Evolutionary conservation across 1,140 invertebrate genomes (phyloP).

Genomic region (Bombus superbus): DNA sequence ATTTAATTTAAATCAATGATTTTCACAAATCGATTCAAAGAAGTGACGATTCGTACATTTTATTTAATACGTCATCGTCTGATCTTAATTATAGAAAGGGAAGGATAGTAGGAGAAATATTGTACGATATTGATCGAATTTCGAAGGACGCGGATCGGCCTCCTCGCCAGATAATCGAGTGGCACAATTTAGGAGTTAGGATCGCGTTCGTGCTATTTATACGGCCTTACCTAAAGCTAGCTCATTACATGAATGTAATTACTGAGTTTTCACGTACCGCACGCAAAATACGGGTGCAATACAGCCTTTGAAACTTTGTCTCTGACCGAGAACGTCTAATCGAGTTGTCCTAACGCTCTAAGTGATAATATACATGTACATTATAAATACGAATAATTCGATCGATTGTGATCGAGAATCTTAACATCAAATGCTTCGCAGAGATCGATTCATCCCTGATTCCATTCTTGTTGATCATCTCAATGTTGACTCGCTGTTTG

Average conservation of each 20-base stretch:
- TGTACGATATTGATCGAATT: slow-evolving; percentile 45
- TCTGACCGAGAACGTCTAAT: slow-evolving; percentile 53
- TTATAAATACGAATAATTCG: slow-evolving; percentile 54
- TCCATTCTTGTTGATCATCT: background rate
- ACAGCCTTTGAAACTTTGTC: slow-evolving; percentile 73
- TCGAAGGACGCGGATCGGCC: background rate
- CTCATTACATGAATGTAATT: slow-evolving; percentile 81
- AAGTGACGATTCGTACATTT: background rate
- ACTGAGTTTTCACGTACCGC: slow-evolving; percentile 80
- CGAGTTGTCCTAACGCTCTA: slow-evolving; percentile 27
- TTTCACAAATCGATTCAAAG: slow-evolving; percentile 49
- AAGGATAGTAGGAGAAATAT: slow-evolving; percentile 4
- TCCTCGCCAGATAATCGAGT: slow-evolving; percentile 28
- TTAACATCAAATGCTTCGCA: slow-evolving; percentile 11
- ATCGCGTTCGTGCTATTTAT: slow-evolving; percentile 43
- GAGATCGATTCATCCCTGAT: slow-evolving; percentile 1
- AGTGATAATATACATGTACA: slow-evolving; percentile 49
- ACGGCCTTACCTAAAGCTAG: slow-evolving; percentile 46
- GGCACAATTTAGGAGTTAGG: slow-evolving; percentile 48
- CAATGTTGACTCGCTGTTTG: background rate
- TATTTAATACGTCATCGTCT: slow-evolving; percentile 14
- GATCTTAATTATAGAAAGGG: slow-evolving; percentile 7
- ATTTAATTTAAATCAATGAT: slow-evolving; percentile 18
- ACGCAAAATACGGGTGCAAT: slow-evolving; percentile 75
- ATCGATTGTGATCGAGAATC: slow-evolving; percentile 38